These are phyloP conservation scores for Procambarus virginalis DNA, from an alignment of 1,140 invertebrate species.

Conservation along the genomic window DNA sequence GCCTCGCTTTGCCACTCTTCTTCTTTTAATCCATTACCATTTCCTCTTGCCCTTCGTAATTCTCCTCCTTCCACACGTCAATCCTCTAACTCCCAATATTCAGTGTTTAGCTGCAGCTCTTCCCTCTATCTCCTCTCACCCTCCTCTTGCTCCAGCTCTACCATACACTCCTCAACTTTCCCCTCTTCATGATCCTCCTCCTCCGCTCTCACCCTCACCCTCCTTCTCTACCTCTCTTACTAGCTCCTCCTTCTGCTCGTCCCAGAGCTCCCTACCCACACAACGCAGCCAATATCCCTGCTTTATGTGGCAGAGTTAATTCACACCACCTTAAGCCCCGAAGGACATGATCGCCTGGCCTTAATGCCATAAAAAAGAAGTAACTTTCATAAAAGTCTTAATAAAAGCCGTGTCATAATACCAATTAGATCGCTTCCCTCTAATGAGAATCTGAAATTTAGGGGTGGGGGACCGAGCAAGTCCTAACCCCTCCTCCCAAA, in stretches of 20 bases:
- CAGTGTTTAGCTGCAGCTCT: too few species aligned
- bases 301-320: not conserved
- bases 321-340: not conserved
- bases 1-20: too few species aligned
- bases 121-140: not conserved
- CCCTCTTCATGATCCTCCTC: too few species aligned
- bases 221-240: not conserved
- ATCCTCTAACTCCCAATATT: too few species aligned
- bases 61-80: too few species aligned
- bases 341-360: not conserved
- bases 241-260: not conserved
- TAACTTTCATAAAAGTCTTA: slow-evolving; percentile 51
- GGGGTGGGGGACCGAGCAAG: not conserved
- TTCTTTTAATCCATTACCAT: too few species aligned
- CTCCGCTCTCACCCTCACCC: not conserved
- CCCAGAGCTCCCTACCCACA: not conserved
- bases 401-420: slow-evolving; percentile 56
- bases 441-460: slow-evolving; percentile 55
- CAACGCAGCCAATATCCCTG: not conserved
- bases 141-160: not conserved
- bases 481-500: not conserved
- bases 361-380: not conserved
- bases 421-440: slow-evolving; percentile 48
- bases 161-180: not conserved
- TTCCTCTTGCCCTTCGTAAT: too few species aligned